A percentile compares a stretch with the other conserved stretches of the same genome.
phyloP scores from a whole-genome alignment of 2,888 invertebrate genomes.

The Tryphoninae sp. region DNA sequence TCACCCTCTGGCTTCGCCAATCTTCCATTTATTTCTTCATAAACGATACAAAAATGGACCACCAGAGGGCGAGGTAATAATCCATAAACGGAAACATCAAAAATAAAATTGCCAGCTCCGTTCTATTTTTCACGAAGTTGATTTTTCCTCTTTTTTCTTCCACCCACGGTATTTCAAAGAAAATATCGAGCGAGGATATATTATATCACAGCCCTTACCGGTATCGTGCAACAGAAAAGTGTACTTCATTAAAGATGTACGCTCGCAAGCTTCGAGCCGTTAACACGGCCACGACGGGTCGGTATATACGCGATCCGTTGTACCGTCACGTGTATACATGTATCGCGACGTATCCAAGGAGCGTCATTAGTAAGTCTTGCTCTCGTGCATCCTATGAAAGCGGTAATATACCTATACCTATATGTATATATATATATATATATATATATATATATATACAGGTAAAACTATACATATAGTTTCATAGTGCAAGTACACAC shows the following conservation, averaged over 20 bases:
- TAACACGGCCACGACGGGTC: too few species aligned
- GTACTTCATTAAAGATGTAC: conserved; percentile 49
- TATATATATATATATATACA: not conserved
- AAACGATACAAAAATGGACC: too few species aligned
- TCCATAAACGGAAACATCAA: too few species aligned
- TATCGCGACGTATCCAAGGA: conserved; percentile 49
- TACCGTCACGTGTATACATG: not conserved
- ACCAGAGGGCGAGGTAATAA: too few species aligned
- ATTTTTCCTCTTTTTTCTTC: too few species aligned
- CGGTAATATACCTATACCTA: not conserved
- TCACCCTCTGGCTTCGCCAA: too few species aligned
- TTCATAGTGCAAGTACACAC: conserved; percentile 36
- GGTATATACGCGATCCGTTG: not conserved
- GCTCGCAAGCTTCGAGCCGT: not conserved
- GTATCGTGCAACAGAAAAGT: not conserved
- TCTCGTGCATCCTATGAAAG: conserved; percentile 41
- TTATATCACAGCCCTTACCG: not conserved
- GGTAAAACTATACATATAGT: conserved; percentile 7
- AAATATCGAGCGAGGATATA: not conserved
- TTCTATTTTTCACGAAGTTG: too few species aligned
- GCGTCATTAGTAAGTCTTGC: conserved; percentile 53
- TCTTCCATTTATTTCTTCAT: too few species aligned
- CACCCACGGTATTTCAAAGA: not conserved
- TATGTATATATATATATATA: too few species aligned
- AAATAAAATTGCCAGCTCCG: too few species aligned